Conservation (phyloP, 2,888 invertebrate species). For the Herminia tarsipennalis region DNA sequence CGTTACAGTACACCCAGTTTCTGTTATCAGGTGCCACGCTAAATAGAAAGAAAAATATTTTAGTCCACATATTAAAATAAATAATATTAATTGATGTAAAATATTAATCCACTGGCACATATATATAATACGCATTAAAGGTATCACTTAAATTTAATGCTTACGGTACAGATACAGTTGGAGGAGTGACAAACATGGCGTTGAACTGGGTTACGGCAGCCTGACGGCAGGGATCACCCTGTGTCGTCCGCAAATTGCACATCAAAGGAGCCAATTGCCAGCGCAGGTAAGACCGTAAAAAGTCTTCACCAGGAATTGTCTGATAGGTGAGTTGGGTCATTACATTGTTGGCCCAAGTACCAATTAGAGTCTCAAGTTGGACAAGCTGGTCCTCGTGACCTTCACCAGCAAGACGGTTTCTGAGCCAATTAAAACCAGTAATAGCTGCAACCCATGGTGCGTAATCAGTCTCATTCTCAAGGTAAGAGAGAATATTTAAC, state of each 20-base stretch:
- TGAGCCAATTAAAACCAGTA: conserved; percentile 82
- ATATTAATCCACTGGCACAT: too few species aligned
- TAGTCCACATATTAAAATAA: too few species aligned
- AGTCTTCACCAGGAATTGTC: conserved; percentile 52
- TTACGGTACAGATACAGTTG: too few species aligned
- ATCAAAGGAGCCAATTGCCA: conserved; percentile 68
- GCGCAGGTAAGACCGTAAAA: conserved; percentile 72
- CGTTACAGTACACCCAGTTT: conserved; percentile 90
- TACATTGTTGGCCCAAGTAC: conserved; percentile 54
- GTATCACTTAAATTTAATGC: too few species aligned
- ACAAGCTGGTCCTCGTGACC: not conserved
- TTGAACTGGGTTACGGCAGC: conserved; percentile 59
- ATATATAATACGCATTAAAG: too few species aligned
- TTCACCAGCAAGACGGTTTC: conserved; percentile 63
- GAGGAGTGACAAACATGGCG: conserved; percentile 29
- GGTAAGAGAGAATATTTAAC: conserved; percentile 88
- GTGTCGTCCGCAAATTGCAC: conserved; percentile 59
- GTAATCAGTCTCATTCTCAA: conserved; percentile 88
- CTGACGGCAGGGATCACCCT: conserved; percentile 48
- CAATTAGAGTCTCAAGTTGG: conserved; percentile 55
- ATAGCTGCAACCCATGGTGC: conserved; percentile 92
- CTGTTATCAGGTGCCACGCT: conserved; percentile 83
- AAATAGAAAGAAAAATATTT: too few species aligned
- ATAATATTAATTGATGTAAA: too few species aligned
- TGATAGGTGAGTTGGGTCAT: conserved; percentile 60